Evolutionary conservation across 2,113 vertebrate genomes (phyloP).

Genomic region (Pomatorhinus ruficollis): DNA sequence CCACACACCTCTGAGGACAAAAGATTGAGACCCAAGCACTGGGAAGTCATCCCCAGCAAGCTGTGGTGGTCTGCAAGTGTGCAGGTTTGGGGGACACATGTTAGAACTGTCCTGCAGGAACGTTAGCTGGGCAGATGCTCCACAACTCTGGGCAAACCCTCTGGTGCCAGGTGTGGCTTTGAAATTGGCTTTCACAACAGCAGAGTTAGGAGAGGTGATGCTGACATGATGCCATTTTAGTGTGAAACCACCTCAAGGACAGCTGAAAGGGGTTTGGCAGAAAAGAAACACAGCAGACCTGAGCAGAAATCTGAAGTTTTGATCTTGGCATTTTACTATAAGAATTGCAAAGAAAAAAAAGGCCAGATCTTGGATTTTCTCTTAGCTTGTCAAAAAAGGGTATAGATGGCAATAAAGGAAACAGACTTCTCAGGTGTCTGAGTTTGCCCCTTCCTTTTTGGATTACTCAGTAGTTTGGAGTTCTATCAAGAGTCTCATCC

Average conservation of each 20-base stretch:
- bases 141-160: not conserved
- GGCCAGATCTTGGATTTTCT: not conserved
- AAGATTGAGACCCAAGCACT: not conserved
- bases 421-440: not conserved
- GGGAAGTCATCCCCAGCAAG: not conserved
- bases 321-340: not conserved
- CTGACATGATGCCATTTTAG: not conserved
- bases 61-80: not conserved
- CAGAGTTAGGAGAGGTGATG: not conserved
- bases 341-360: not conserved
- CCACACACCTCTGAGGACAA: rapidly evolving
- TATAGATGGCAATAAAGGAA: not conserved
- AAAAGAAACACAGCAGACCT: not conserved
- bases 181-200: not conserved
- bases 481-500: not conserved
- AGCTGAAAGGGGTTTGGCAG: not conserved
- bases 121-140: not conserved
- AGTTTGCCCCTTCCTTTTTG: not conserved
- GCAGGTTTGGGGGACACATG: rapidly evolving
- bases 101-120: not conserved
- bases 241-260: not conserved
- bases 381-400: not conserved
- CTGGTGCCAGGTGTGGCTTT: not conserved
- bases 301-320: not conserved
- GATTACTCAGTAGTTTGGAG: not conserved